These are phyloP conservation scores for Eristalis intricaria DNA, from an alignment of 2,888 invertebrate species.

Conservation along the genomic window DNA sequence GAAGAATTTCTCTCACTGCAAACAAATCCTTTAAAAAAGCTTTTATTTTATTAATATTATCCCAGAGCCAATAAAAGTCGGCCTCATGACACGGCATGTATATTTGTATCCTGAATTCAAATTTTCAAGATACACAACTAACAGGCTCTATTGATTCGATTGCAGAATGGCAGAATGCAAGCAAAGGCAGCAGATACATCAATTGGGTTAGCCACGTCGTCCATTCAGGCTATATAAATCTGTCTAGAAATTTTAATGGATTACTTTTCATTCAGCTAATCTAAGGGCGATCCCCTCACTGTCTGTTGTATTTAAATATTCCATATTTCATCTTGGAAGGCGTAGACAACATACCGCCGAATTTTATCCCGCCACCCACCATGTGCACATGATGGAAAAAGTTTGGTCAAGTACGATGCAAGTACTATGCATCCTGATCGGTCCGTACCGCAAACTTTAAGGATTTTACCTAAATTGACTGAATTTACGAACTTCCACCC, in stretches of 20 bases:
- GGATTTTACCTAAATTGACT: no score
- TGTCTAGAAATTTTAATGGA: not conserved
- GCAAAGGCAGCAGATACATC: not conserved
- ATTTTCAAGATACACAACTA: not conserved
- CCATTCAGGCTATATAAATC: not conserved
- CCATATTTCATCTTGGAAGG: not conserved
- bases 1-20: no score
- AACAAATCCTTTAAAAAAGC: no score
- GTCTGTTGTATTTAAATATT: not conserved
- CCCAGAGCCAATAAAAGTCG: no score
- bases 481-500: no score
- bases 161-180: not conserved
- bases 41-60: no score
- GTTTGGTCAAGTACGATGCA: no score
- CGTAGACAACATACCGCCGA: not conserved
- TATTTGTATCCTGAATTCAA: not conserved
- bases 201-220: not conserved
- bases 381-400: no score
- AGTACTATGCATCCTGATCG: no score
- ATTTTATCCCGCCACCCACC: not conserved
- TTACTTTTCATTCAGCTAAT: not conserved
- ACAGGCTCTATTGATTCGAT: not conserved
- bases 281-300: not conserved
- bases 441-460: no score
- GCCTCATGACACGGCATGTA: no score